Conservation (phyloP, 2,797 vertebrate genomes). For the Spea hammondii region DNA sequence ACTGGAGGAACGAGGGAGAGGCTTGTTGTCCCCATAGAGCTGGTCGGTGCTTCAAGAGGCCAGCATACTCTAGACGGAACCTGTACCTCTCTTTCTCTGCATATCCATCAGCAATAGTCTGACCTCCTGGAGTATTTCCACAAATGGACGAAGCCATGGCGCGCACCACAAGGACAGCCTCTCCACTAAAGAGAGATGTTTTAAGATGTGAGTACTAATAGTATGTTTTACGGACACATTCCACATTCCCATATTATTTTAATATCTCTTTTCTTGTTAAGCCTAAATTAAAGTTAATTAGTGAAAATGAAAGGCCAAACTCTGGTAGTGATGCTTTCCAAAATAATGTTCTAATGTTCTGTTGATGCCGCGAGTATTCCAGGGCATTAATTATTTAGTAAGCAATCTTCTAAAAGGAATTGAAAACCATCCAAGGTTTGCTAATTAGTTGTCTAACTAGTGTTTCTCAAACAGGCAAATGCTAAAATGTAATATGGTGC, state of each 20-base stretch:
- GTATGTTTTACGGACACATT: neutral
- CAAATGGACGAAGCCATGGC: too few species aligned
- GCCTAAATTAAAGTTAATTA: slow-evolving; percentile 46
- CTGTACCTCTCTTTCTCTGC: too few species aligned
- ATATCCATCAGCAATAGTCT: too few species aligned
- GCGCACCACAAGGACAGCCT: neutral
- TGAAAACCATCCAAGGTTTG: slow-evolving; percentile 41
- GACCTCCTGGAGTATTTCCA: too few species aligned
- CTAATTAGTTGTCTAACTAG: slow-evolving; percentile 44
- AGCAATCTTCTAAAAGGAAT: slow-evolving; percentile 49
- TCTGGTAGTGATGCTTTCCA: slow-evolving; percentile 21
- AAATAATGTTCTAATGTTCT: slow-evolving; percentile 50
- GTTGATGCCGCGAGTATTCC: slow-evolving; percentile 39
- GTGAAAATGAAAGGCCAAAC: slow-evolving; percentile 19
- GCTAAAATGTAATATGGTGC: slow-evolving; percentile 30
- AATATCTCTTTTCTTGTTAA: slow-evolving; percentile 12
- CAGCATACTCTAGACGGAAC: too few species aligned
- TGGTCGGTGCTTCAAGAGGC: too few species aligned
- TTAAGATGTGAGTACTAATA: neutral
- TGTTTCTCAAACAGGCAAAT: slow-evolving; percentile 38
- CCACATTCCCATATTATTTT: slow-evolving; percentile 5
- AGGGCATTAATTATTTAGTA: slow-evolving; percentile 45
- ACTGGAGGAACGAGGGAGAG: too few species aligned
- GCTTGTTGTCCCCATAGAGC: too few species aligned
- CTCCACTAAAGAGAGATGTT: neutral